Evolutionary conservation across 2,797 vertebrate genomes (phyloP).

Genomic region (Otolemur crassicaudatus): DNA sequence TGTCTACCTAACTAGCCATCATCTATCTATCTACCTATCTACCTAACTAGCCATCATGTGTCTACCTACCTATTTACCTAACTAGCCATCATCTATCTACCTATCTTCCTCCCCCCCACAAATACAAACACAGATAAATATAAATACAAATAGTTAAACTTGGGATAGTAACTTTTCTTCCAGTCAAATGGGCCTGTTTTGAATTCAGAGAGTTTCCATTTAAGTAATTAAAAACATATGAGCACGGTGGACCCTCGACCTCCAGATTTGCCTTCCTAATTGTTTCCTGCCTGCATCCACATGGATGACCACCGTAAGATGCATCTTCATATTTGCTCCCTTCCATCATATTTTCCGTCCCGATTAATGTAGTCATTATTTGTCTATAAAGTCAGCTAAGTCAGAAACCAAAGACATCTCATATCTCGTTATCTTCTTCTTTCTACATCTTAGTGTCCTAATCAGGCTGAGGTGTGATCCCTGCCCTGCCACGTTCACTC

Average conservation of each 20-base stretch:
- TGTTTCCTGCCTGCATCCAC: not conserved
- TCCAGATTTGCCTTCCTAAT: conserved; percentile 1
- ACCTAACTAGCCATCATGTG: not conserved
- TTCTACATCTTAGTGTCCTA: not conserved
- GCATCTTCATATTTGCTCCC: not conserved
- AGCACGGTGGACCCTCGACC: not conserved
- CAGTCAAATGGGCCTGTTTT: conserved; percentile 7
- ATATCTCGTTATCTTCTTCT: not conserved
- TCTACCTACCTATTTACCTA: not conserved
- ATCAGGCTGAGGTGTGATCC: accelerated
- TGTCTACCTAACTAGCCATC: too few relatives aligned
- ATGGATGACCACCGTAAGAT: not conserved
- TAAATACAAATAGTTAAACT: conserved; percentile 2
- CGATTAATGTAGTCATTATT: not conserved
- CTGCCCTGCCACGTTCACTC: not conserved
- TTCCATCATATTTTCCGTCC: not conserved
- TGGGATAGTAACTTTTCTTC: not conserved
- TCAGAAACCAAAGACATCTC: not conserved
- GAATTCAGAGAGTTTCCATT: conserved; percentile 4
- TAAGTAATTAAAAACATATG: conserved; percentile 41
- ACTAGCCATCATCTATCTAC: not conserved
- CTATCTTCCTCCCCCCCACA: not conserved
- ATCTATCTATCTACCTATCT: not conserved
- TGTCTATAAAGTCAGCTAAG: not conserved
- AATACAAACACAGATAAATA: not conserved